Base-by-base conservation (phyloP, 2,888 invertebrate genomes). In the Drosophila pseudotakahashii region DNA sequence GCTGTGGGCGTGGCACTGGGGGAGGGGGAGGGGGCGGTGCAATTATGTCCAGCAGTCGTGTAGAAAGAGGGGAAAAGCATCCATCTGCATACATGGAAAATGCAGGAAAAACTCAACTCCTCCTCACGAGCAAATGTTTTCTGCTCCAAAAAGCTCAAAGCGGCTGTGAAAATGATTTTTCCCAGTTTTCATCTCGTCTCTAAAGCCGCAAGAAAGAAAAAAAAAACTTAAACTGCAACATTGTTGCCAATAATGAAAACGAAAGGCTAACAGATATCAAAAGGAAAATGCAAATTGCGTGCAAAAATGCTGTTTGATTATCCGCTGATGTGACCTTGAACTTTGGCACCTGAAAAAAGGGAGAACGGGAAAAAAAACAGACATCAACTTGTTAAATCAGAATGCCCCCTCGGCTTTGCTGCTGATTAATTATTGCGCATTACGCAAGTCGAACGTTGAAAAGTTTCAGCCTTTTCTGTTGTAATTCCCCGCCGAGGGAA, bases 121-220 rank as follows among this genome's bases (percentile, higher is more conserved):
- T 32, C 54, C 53, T 55, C 66, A 63, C 70, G 61, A 72, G 63
- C 51, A 69, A 75, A 76, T 79, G 69, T 74, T 89, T 82, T 88
- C 80, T 89, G 89, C 88, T 88, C 88, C 86, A 89, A 88, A 88
- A 85, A 89, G 75, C 89, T 82, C 88, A 81, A 87, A 81, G 75
- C 73, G 80, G 70, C 76, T 89, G 88, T 66, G 66, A 76, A 88
- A 86, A 81, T 74, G 51, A 39, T 73, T 64, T 85, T 79, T 72
- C 41, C 59, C 37, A 16, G 14, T 48, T 57, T 64, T 39, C 32
- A 58, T 59, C 47, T 44, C 36, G 51, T 51, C 51, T 51, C 7
- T 16, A 57, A 41, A 2, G 13, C 7, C 11, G 34, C 26, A 42
- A 61, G 57, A 26, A 32, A 19, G 57, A 68, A 68, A 34, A 19